Base-by-base conservation (phyloP, 2,113 vertebrate species). In the Percopsis transmontana region DNA sequence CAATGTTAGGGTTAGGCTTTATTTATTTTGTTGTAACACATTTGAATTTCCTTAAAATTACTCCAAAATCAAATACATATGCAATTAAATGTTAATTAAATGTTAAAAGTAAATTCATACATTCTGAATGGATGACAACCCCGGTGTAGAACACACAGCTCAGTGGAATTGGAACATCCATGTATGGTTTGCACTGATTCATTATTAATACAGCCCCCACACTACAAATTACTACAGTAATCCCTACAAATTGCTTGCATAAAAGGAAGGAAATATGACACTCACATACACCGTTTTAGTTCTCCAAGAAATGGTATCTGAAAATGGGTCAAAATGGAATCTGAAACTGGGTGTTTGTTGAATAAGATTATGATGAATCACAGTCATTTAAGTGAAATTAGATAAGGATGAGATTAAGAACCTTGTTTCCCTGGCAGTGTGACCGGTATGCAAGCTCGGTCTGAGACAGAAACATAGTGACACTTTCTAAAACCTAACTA, bases 311-410 rank as follows among this genome's bases (percentile, higher is more conserved):
- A n/a, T n/a, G n/a, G n/a, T 33, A 33, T 6, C 1, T 33, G 27
- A 3, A 76, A 77, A 84, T n/a, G n/a, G n/a, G n/a, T 76, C 76
- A 58, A 74, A 75, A 85, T 71, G n/a, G n/a, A n/a, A n/a, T n/a
- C n/a, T n/a, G n/a, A n/a, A n/a, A 61, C 1, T 13, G 41, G 60
- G 44, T 1, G 1, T 72, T 66, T 74, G 65, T 45, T 13, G 53
- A 58, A 62, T 70, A 33, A 6, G 57, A 73, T 85, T 66, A 54
- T 61, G 69, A 78, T 51, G 68, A 54, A 72, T 74, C 61, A 72
- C 9, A 27, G 23, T 40, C 0, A n/a, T 80, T 83, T 71, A 62
- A 55, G 68, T 75, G 14, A 59, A 70, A 85, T 82, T 24, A 66
- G 50, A 70, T 82, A 42, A 55, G 58, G 66, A 75, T 76, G 27